These are phyloP conservation scores for Melieria omissa DNA, from an alignment of 2,888 invertebrate species.

Conservation along the genomic window DNA sequence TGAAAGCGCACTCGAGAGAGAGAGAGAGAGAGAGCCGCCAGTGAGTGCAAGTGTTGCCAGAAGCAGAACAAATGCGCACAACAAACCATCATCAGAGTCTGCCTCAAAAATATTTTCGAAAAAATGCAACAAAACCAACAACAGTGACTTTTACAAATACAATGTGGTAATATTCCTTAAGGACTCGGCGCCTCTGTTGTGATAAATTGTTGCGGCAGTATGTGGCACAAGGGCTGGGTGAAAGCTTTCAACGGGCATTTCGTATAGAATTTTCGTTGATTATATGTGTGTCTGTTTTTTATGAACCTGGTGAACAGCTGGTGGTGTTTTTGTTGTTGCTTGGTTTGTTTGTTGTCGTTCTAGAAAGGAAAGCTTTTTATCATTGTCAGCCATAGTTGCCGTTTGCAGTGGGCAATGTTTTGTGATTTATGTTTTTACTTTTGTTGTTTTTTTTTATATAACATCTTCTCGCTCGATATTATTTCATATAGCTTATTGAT, in stretches of 20 bases:
- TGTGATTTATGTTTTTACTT: conserved; percentile 20
- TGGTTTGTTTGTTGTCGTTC: not conserved
- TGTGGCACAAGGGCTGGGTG: conserved; percentile 49
- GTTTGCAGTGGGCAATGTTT: not conserved
- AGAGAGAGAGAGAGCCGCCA: too few species aligned
- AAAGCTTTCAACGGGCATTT: conserved; percentile 48
- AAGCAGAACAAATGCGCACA: too few species aligned
- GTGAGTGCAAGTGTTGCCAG: too few species aligned
- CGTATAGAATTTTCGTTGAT: not conserved
- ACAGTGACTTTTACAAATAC: too few species aligned
- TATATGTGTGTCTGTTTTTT: not conserved
- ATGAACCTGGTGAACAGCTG: conserved; percentile 1
- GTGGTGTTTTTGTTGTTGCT: conserved; percentile 13
- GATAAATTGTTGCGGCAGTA: conserved; percentile 7
- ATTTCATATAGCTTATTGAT: too few species aligned
- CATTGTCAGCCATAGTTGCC: conserved; percentile 1
- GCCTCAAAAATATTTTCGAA: too few species aligned
- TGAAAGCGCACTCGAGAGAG: too few species aligned
- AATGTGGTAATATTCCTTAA: too few species aligned
- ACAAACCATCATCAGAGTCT: too few species aligned
- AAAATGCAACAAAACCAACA: too few species aligned
- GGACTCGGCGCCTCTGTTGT: too few species aligned
- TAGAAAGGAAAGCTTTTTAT: not conserved
- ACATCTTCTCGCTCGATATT: too few species aligned
- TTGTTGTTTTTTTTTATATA: conserved; percentile 1